Evolutionary conservation across 2,113 vertebrate species (phyloP), one percentile per base, ranked within the genome.

Genomic region (Pangasianodon hypophthalmus): DNA sequence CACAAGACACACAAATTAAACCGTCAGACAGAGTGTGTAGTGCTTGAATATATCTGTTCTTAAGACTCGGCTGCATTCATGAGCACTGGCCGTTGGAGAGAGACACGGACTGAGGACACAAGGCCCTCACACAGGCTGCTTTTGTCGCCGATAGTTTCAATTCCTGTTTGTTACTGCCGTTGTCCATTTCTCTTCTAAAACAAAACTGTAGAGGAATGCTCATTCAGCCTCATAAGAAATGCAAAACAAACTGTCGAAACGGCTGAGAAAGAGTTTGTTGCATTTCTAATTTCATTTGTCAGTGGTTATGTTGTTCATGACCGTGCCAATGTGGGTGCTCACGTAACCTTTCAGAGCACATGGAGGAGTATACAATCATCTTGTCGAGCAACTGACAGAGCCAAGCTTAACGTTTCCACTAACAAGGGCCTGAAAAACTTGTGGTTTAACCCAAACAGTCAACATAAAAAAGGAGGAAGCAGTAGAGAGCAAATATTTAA

Each of bases 71-170:
- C 86, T 77, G 92, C 88, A 95, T 95, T 93, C 92, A 94, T 90
- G 90, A 93, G 91, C 92, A 84, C 91, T 94, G 94, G 93, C 94
- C 91, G 90, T 94, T 94, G 89, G 90, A 92, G 62, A 84, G 81
- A 86, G 85, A 88, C 81, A 89, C 56, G 21, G 73, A 85, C 80
- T 52, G 46, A 46, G 90, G 86, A 89, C 92, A 94, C 92, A 94
- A 95, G 92, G 93, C 89, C 85, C 89, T 88, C 89, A 92, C 89
- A 94, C 88, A 92, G 88, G 69, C 37, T 90, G 88, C 91, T 1
- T 14, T 92, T 94, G 90, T 95, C 88, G 87, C 89, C 87, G 92
- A 94, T 86, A 94, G 90, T 91, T 92, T 90, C 92, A 80, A 91
- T 90, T 91, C 92, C 87, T 87, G 88, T 92, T 90, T 90, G 88